These are phyloP conservation scores for Danio aesculapii DNA, from an alignment of 2,797 vertebrate species.

Conservation along the genomic window DNA sequence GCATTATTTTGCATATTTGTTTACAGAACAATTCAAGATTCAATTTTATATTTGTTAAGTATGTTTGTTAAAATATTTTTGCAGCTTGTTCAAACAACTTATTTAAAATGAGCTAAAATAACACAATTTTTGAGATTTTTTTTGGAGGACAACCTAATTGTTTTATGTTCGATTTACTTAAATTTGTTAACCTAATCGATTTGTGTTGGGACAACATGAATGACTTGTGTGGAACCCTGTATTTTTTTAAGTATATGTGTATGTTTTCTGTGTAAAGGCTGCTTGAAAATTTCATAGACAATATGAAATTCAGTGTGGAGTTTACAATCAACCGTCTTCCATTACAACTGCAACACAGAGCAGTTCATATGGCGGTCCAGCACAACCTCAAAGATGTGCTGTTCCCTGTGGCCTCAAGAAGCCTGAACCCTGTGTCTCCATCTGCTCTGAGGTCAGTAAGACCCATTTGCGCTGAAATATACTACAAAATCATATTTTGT, in stretches of 20 bases:
- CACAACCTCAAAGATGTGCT: slow-evolving; percentile 73
- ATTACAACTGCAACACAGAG: slow-evolving; percentile 86
- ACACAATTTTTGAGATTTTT: no score
- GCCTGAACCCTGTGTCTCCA: neutral
- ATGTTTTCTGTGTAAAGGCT: slow-evolving; percentile 73
- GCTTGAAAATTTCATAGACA: slow-evolving; percentile 74
- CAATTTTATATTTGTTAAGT: neutral
- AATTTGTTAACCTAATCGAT: no score
- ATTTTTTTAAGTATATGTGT: neutral
- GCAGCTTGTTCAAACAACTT: no score
- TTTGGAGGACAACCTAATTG: no score
- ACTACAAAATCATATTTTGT: no score
- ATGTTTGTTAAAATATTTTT: no score
- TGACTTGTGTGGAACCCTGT: no score
- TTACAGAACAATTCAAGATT: neutral
- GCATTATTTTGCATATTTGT: neutral
- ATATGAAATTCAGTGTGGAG: slow-evolving; percentile 86
- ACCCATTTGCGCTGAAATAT: no score
- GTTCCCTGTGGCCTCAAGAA: slow-evolving; percentile 77
- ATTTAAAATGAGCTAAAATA: no score
- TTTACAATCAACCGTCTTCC: slow-evolving; percentile 87
- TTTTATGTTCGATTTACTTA: no score
- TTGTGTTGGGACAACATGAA: no score
- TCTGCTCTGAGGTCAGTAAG: slow-evolving; percentile 68
- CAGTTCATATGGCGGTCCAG: slow-evolving; percentile 74